These are phyloP conservation scores for Eristalinus aeneus DNA, from an alignment of 2,888 invertebrate genomes.

Conservation along the genomic window DNA sequence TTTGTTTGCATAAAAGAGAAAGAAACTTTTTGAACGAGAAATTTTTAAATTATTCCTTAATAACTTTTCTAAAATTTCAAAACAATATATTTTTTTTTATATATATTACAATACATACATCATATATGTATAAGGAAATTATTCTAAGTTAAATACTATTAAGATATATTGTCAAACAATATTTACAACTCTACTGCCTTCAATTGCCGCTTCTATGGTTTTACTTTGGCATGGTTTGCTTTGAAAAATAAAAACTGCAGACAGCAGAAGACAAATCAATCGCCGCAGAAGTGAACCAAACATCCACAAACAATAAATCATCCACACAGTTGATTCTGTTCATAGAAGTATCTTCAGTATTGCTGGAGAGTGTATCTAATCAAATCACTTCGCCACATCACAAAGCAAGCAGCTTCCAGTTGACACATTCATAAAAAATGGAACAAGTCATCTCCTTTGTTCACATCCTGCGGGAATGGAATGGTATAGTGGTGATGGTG, in stretches of 20 bases:
- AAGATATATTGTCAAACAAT: too few relatives aligned
- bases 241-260: slow-evolving; percentile 7
- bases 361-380: slow-evolving; percentile 50
- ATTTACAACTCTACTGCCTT: too few relatives aligned
- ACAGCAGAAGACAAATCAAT: slow-evolving; percentile 67
- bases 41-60: too few relatives aligned
- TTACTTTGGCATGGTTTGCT: not conserved
- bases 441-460: slow-evolving; percentile 69
- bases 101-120: too few relatives aligned
- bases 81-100: too few relatives aligned
- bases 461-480: slow-evolving; percentile 65
- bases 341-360: slow-evolving; percentile 26
- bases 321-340: slow-evolving; percentile 50
- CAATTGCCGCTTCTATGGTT: not conserved
- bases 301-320: slow-evolving; percentile 71
- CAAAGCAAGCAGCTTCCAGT: slow-evolving; percentile 54
- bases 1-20: too few relatives aligned
- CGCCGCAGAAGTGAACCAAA: slow-evolving; percentile 68
- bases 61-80: too few relatives aligned
- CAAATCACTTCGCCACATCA: slow-evolving; percentile 68
- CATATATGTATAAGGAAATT: too few relatives aligned
- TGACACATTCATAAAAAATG: slow-evolving; percentile 70
- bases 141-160: too few relatives aligned
- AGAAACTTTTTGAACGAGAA: too few relatives aligned
- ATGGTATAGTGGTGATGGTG: slow-evolving; percentile 19